A percentile compares a stretch with the other conserved stretches of the same genome.
Conservation (phyloP, 2,888 invertebrate genomes). For the Pyrgus malvae region DNA sequence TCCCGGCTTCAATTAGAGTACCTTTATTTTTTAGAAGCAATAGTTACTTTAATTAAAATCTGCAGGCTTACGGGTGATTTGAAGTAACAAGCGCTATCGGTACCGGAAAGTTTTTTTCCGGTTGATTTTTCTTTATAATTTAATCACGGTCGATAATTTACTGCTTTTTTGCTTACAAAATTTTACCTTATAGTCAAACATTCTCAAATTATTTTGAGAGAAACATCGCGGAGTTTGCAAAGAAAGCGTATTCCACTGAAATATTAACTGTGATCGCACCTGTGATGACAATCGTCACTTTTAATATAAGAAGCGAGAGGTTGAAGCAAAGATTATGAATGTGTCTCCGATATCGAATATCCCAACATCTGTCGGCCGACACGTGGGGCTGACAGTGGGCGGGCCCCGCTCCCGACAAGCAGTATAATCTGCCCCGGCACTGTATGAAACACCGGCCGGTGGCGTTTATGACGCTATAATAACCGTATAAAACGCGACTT, state of each 20-base stretch:
- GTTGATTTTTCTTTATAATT: constrained; percentile 10
- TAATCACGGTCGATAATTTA: constrained; percentile 1
- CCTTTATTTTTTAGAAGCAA: constrained; percentile 62
- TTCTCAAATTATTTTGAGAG: too few species aligned
- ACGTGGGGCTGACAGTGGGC: constrained; percentile 74
- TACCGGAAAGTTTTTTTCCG: constrained; percentile 11
- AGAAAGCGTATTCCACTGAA: constrained; percentile 19
- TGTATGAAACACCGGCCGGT: constrained; percentile 80
- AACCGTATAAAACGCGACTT: constrained; percentile 82
- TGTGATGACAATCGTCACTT: constrained; percentile 62
- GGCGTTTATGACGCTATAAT: constrained; percentile 81
- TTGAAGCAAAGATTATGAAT: constrained; percentile 78
- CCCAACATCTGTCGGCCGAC: constrained; percentile 78
- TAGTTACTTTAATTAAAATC: constrained; percentile 64
- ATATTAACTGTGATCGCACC: constrained; percentile 47
- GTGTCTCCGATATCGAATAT: constrained; percentile 80
- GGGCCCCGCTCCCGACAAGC: constrained; percentile 55
- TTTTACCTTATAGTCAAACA: too few species aligned
- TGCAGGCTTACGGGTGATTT: constrained; percentile 55
- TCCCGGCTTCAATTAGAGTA: constrained; percentile 62
- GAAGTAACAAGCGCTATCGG: constrained; percentile 22
- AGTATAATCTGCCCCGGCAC: constrained; percentile 77
- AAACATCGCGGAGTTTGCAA: constrained; percentile 7
- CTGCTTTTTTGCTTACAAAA: not conserved
- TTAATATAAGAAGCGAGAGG: constrained; percentile 75